Evolutionary conservation across 2,113 vertebrate species (phyloP).

Genomic region (Erythrocercus mccallii): DNA sequence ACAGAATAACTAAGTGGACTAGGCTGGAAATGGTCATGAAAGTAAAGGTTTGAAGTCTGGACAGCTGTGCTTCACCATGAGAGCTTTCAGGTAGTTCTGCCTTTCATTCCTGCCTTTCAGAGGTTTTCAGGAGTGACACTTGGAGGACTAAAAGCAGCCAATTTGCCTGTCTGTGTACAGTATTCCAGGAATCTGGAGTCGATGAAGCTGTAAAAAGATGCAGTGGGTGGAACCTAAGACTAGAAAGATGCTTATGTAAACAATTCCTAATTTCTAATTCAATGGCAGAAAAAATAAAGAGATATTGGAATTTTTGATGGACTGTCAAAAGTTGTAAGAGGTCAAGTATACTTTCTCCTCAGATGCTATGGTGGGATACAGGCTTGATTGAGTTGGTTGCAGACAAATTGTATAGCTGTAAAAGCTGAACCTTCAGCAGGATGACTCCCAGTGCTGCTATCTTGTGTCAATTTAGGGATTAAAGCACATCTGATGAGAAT

Average conservation of each 20-base stretch:
- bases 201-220: neutral
- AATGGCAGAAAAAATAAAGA: neutral
- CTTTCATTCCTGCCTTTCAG: neutral
- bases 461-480: neutral
- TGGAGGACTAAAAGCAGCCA: neutral
- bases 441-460: neutral
- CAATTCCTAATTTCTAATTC: neutral
- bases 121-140: neutral
- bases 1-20: neutral
- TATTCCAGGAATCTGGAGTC: neutral
- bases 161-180: neutral
- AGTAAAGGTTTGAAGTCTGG: neutral
- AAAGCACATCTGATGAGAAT: neutral
- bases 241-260: neutral
- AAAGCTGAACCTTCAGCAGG: neutral
- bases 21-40: neutral
- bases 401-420: neutral
- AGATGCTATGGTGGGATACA: neutral
- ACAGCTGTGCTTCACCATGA: neutral
- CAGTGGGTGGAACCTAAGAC: neutral
- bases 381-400: neutral
- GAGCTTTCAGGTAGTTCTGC: neutral
- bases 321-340: neutral
- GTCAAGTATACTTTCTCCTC: neutral
- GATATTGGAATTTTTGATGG: neutral